phyloP scores from a whole-genome alignment of 30 jellyfish, hydroid and myxozoan genomes.

The Calvadosia cruxmelitensis region DNA sequence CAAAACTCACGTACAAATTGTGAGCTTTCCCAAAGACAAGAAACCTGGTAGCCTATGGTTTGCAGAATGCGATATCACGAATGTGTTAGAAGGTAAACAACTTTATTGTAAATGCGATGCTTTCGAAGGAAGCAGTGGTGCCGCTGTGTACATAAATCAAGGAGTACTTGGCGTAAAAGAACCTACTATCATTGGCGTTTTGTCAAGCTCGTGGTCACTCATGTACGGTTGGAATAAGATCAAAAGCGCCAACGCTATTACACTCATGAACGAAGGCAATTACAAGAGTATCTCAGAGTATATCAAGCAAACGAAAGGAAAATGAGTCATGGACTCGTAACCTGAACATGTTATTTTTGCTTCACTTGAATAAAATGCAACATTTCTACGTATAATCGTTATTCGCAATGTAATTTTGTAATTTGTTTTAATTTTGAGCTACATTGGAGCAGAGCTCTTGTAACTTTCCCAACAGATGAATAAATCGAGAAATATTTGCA shows the following conservation, averaged over 20 bases:
- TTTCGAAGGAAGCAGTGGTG: not conserved
- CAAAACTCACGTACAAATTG: not conserved
- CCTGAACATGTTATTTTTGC: too few species aligned
- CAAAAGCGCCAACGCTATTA: not conserved
- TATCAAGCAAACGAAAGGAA: not conserved
- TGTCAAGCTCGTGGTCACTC: not conserved
- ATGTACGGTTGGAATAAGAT: not conserved
- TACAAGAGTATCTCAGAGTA: too few species aligned
- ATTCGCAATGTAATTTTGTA: too few species aligned
- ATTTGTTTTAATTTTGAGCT: too few species aligned
- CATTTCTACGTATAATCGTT: too few species aligned
- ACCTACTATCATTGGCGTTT: not conserved
- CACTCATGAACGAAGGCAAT: not conserved
- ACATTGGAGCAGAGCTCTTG: too few species aligned
- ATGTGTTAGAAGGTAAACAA: not conserved
- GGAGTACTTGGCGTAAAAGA: not conserved
- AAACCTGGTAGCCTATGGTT: not conserved
- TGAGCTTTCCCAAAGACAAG: not conserved
- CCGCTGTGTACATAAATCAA: not conserved
- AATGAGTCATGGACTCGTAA: too few species aligned
- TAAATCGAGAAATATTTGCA: too few species aligned
- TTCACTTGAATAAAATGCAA: too few species aligned
- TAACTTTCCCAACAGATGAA: too few species aligned
- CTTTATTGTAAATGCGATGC: not conserved
- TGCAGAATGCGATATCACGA: not conserved